Conservation (phyloP, 2,888 invertebrate genomes). For the Tigriopus californicus region DNA sequence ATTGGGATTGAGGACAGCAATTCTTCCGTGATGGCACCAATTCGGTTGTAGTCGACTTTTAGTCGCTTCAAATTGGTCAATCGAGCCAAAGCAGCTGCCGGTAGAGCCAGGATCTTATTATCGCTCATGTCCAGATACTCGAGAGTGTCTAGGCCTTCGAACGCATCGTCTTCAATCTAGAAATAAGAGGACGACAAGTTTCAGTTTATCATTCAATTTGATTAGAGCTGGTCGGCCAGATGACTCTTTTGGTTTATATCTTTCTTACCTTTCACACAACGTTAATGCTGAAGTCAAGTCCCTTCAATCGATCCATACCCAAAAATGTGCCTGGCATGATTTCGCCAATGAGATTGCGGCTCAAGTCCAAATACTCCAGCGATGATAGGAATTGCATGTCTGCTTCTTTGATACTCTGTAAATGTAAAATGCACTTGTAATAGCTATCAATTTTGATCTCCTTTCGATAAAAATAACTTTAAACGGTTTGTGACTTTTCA, state of each 20-base stretch:
- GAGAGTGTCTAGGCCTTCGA: slow-evolving; percentile 57
- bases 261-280: slow-evolving; percentile 58
- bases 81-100: slow-evolving; percentile 60
- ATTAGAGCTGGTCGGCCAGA: neutral
- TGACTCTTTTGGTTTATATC: neutral
- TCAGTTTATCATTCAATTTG: neutral
- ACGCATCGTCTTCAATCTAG: slow-evolving; percentile 69
- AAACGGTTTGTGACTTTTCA: neutral
- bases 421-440: slow-evolving; percentile 19
- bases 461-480: neutral
- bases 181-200: slow-evolving; percentile 21
- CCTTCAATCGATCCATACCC: slow-evolving; percentile 46
- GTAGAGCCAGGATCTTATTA: slow-evolving; percentile 68
- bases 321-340: slow-evolving; percentile 63
- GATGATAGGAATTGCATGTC: slow-evolving; percentile 45
- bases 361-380: slow-evolving; percentile 56
- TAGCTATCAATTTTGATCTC: neutral
- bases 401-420: slow-evolving; percentile 53
- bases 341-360: slow-evolving; percentile 61
- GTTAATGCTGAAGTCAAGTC: slow-evolving; percentile 65
- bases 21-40: slow-evolving; percentile 62
- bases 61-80: slow-evolving; percentile 46
- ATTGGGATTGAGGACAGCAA: slow-evolving; percentile 40
- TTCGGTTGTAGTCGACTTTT: slow-evolving; percentile 61
- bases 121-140: slow-evolving; percentile 59